Evolutionary conservation across 2,113 vertebrate species (phyloP), one percentile per base, ranked within the genome.

Genomic region (Burhinus bistriatus): DNA sequence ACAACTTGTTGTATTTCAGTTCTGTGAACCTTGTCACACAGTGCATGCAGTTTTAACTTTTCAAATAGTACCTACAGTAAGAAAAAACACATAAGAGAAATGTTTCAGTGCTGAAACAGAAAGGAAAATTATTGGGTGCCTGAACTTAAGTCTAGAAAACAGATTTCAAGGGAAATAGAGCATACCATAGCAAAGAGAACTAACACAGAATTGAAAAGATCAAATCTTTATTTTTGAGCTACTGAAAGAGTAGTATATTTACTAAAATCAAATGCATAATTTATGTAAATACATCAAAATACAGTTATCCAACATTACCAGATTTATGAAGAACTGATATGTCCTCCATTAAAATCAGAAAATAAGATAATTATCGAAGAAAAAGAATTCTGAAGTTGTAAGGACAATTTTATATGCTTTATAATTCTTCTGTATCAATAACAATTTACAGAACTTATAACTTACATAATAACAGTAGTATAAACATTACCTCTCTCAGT

Each of bases 21-120:
- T 96, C 84, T 98, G 49, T 98, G 98, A 70, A 99, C 93, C 44
- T 97, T 98, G 91, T 98, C 99, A 95, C 98, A 98, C 47, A 96
- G 95, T 6, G 97, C 93, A 40, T 99, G 98, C 51, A 99, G 98
- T 59, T 97, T 98, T 44, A 99, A 96, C 85, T 99, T 99, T 81
- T 99, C 99, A 95, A 99, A 99, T 30, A 99, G 97, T 73, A 99
- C 96, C 99, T 99, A 92, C 40, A 94, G 44, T 11, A 92, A 57
- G 68, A 93, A 75, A 82, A 55, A 69, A 72, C 66, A 15, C 3
- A 4, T 7, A 55, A 55, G 3, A 21, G 8, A 76, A 82, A 40
- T 23, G 32, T 32, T 73, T 45, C 68, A 80, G n/a, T 44, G 18
- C 59, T 70, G 40, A 79, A 87, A 59, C 32, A 83, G 40, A 66